A percentile compares a stretch with the other conserved stretches of the same genome.
Evolutionary conservation across 2,888 invertebrate genomes (phyloP).

Genomic region (Halictus ligatus): DNA sequence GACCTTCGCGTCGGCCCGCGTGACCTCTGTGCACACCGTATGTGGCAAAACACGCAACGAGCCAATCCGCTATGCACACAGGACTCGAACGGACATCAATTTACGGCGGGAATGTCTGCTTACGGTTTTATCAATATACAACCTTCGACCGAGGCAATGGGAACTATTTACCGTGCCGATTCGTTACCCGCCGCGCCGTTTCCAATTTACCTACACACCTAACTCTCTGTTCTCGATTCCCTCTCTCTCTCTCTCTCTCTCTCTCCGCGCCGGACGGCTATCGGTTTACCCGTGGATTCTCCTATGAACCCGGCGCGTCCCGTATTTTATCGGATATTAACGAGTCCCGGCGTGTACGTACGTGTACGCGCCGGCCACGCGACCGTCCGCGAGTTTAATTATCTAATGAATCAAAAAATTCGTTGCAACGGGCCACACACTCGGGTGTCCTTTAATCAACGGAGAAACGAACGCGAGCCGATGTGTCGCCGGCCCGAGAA

Average conservation of each 20-base stretch:
- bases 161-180: slow-evolving; percentile 51
- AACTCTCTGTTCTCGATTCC: background rate
- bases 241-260: background rate
- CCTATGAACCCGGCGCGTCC: background rate
- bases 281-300: slow-evolving; percentile 26
- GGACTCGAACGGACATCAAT: slow-evolving; percentile 60
- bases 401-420: slow-evolving; percentile 55
- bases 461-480: slow-evolving; percentile 19
- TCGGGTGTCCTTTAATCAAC: slow-evolving; percentile 43
- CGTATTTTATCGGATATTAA: slow-evolving; percentile 45
- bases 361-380: background rate
- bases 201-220: slow-evolving; percentile 12
- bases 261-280: background rate
- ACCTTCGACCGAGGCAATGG: slow-evolving; percentile 48
- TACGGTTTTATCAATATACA: slow-evolving; percentile 65
- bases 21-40: slow-evolving; percentile 62
- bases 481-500: slow-evolving; percentile 25
- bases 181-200: slow-evolving; percentile 42
- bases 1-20: slow-evolving; percentile 60
- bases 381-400: slow-evolving; percentile 41
- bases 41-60: slow-evolving; percentile 65
- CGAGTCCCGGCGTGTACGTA: background rate
- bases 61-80: slow-evolving; percentile 48
- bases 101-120: slow-evolving; percentile 60
- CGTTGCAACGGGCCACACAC: background rate